Base-by-base conservation (phyloP, 2,113 vertebrate genomes). In the Anhinga anhinga region DNA sequence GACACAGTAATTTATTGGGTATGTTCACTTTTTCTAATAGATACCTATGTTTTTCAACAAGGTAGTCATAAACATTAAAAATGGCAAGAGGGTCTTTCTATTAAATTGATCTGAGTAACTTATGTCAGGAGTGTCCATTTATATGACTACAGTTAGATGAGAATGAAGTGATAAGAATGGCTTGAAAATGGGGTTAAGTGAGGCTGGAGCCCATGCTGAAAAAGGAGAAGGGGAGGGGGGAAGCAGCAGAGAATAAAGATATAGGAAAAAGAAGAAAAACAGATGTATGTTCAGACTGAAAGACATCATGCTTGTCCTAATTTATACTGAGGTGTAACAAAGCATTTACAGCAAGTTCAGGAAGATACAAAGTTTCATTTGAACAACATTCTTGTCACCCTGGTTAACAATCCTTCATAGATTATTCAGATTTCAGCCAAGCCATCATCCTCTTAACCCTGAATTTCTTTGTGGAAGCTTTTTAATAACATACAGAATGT, bases 181-280 rank as follows among this genome's bases (percentile, higher is more conserved):
- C 8, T 44, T 77, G 47, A 27, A 23, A 74, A 62, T 32, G 15
- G 5, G 6, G 62, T 49, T 76, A 66, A 74, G 9, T n/a, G 26
- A 66, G 19, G 0, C 36, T 61, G 21, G 13, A 23, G 4, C 1
- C 5, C 19, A 29, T 32, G 27, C 5, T 80, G 36, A 61, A 66
- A 56, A 61, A 34, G 3, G 4, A 38, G 2, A 5, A 3, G 7
- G 3, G 1, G 7, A 49, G 42, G n/a, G 10, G 38, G 38, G 38
- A 40, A 40, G 38, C 12, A 42, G 5, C 1, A 62, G 10, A 23
- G 16, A 73, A 82, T 49, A 79, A 49, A 14, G 19, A 32, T 8
- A 44, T 13, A 49, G 5, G 18, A 53, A 82, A 29, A 1, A 26
- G 11, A 9, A 3, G 4, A 56, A 90, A 82, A 52, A 3, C 7